Percentiles rank a stretch among this genome's conserved stretches.
phyloP scores from a whole-genome alignment of 1,140 invertebrate genomes.

The Calosoma granatense region DNA sequence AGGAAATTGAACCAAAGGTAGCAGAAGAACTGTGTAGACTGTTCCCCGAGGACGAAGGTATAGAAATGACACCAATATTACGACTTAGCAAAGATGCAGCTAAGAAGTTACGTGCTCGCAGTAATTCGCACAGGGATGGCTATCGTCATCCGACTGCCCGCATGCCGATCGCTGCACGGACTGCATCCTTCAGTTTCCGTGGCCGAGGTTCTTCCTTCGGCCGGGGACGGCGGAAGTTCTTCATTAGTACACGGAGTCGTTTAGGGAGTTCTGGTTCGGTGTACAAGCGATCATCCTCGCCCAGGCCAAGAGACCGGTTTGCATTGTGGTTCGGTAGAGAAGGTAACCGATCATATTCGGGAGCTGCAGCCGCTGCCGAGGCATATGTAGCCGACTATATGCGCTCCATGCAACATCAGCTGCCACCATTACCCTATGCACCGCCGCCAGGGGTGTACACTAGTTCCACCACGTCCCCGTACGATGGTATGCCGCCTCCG shows the following conservation, averaged over 20 bases:
- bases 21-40: slow-evolving; percentile 89
- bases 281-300: slow-evolving; percentile 49
- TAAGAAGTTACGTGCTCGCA: slow-evolving; percentile 43
- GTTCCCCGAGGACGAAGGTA: slow-evolving; percentile 87
- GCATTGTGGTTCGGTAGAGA: slow-evolving; percentile 38
- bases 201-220: slow-evolving; percentile 33
- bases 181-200: slow-evolving; percentile 32
- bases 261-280: slow-evolving; percentile 32
- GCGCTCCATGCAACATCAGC: slow-evolving; percentile 67
- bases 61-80: slow-evolving; percentile 84
- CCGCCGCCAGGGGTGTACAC: slow-evolving; percentile 47
- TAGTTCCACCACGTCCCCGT: slow-evolving; percentile 44
- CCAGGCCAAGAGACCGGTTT: slow-evolving; percentile 33
- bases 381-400: slow-evolving; percentile 69
- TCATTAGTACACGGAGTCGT: slow-evolving; percentile 37
- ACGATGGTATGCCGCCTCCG: slow-evolving; percentile 61
- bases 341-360: slow-evolving; percentile 36
- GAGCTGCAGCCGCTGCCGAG: slow-evolving; percentile 56
- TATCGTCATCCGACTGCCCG: slow-evolving; percentile 39
- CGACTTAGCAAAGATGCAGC: slow-evolving; percentile 80
- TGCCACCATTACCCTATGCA: slow-evolving; percentile 62
- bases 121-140: slow-evolving; percentile 33
- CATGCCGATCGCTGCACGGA: slow-evolving; percentile 32
- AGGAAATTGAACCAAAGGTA: slow-evolving; percentile 92
- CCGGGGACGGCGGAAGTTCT: slow-evolving; percentile 40